Conservation (phyloP, 2,888 invertebrate species). For the Drosophila neutralis region DNA sequence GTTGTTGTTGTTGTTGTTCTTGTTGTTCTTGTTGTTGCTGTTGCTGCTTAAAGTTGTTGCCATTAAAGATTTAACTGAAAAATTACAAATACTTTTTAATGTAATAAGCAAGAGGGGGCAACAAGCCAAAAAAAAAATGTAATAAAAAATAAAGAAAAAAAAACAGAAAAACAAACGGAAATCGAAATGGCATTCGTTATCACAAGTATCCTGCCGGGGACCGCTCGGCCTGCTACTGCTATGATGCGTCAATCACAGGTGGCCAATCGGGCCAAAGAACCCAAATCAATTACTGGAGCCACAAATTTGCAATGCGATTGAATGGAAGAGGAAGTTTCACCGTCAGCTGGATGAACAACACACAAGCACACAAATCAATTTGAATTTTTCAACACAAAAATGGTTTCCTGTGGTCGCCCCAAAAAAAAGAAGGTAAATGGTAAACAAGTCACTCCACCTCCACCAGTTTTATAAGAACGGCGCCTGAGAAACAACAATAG, state of each 20-base stretch:
- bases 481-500: constrained; percentile 46
- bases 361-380: constrained; percentile 31
- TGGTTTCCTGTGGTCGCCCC: constrained; percentile 45
- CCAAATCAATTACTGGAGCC: constrained; percentile 71
- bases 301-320: constrained; percentile 24
- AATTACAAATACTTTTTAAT: constrained; percentile 60
- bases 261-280: constrained; percentile 33
- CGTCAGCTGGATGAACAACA: constrained; percentile 49
- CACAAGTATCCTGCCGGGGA: background rate
- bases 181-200: constrained; percentile 60
- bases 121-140: background rate
- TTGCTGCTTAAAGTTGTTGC: constrained; percentile 15
- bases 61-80: constrained; percentile 70
- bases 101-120: constrained; percentile 19
- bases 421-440: constrained; percentile 42
- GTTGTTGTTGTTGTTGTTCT: constrained; percentile 27
- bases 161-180: constrained; percentile 23
- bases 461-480: constrained; percentile 4
- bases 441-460: constrained; percentile 59
- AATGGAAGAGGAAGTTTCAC: constrained; percentile 61
- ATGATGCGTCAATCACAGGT: constrained; percentile 73
- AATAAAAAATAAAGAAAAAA: background rate
- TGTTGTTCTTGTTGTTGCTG: constrained; percentile 28
- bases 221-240: background rate
- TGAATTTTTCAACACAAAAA: constrained; percentile 69